Conservation (phyloP, 2,888 invertebrate species). For the Nematopogon swammerdamellus region DNA sequence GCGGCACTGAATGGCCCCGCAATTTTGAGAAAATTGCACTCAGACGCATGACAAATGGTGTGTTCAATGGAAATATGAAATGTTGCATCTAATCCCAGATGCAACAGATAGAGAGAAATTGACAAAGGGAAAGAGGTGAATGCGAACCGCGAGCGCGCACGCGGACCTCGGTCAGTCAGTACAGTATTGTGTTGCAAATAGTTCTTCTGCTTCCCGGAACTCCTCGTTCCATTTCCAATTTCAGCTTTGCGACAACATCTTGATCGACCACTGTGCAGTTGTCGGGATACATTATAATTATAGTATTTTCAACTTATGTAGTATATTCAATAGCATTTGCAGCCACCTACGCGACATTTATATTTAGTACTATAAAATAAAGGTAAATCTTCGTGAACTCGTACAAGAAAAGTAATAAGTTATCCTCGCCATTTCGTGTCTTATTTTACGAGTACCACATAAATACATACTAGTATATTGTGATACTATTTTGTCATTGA, state of each 20-base stretch:
- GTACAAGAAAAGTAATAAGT: too few relatives aligned
- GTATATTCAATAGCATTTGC: too few relatives aligned
- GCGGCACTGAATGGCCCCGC: conserved; percentile 1
- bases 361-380: too few relatives aligned
- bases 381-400: too few relatives aligned
- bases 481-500: too few relatives aligned
- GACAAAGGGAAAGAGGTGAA: neutral
- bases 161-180: neutral
- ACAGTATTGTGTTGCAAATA: neutral
- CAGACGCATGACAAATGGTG: neutral
- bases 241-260: neutral
- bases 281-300: too few relatives aligned
- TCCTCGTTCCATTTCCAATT: neutral
- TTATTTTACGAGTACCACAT: too few relatives aligned
- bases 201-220: neutral
- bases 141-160: neutral
- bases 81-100: neutral
- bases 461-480: too few relatives aligned
- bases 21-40: neutral
- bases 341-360: too few relatives aligned
- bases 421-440: too few relatives aligned
- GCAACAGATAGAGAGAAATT: neutral
- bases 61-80: neutral
- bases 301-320: too few relatives aligned
- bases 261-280: too few relatives aligned